Evolutionary conservation across 2,888 invertebrate genomes (phyloP).

Genomic region (Adelognathus sp.): DNA sequence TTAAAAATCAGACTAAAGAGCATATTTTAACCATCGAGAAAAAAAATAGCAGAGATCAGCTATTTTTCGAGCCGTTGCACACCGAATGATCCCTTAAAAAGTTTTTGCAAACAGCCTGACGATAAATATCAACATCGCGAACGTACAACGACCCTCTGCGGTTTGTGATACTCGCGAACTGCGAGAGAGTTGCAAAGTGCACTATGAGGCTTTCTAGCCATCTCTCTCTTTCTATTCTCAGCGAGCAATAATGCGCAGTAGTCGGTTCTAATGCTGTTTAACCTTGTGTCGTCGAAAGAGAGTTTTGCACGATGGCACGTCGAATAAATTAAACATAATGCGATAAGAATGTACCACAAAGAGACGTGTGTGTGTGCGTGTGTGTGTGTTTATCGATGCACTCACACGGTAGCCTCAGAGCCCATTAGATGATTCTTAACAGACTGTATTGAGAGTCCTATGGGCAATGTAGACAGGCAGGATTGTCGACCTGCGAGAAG

Average conservation of each 20-base stretch:
- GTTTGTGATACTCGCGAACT: not conserved
- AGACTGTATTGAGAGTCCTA: not conserved
- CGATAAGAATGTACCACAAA: not conserved
- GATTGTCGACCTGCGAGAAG: conserved; percentile 48
- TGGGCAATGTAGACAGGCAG: not conserved
- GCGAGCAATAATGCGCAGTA: conserved; percentile 70
- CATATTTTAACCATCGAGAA: too few relatives aligned
- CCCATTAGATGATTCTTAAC: not conserved
- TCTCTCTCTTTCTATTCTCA: not conserved
- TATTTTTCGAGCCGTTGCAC: too few relatives aligned
- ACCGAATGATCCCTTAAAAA: too few relatives aligned
- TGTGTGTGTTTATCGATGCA: not conserved
- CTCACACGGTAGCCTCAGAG: not conserved
- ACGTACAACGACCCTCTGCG: not conserved
- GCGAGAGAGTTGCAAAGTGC: not conserved
- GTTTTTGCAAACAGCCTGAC: too few relatives aligned
- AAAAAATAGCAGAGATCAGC: too few relatives aligned
- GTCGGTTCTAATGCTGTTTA: conserved; percentile 69
- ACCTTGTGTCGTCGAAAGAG: conserved; percentile 73
- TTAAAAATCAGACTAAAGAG: too few relatives aligned
- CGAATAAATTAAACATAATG: conserved; percentile 44
- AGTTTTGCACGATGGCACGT: conserved; percentile 23
- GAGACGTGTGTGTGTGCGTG: not conserved
- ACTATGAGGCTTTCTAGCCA: not conserved
- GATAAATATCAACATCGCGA: too few relatives aligned